Percentiles rank a stretch among this genome's conserved stretches.
These are phyloP conservation scores for Sarcophaga variegata DNA, from an alignment of 2,888 invertebrate species.

Conservation along the genomic window DNA sequence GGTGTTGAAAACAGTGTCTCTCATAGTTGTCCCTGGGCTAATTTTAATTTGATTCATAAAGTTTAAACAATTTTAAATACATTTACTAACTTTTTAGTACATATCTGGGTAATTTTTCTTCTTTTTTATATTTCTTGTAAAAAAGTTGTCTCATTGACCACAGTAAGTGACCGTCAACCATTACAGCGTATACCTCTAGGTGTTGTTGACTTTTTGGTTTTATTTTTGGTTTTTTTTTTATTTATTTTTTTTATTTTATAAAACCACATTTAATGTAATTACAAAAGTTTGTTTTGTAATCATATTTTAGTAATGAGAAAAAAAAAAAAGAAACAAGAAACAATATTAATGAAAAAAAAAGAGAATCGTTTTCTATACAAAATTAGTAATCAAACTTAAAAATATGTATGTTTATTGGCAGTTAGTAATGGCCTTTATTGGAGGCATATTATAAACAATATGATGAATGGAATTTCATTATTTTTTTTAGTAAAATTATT, in stretches of 20 bases:
- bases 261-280: slow-evolving; percentile 34
- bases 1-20: slow-evolving; percentile 2
- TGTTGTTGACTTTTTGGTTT: background rate
- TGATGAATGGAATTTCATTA: too few species aligned
- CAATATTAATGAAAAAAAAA: too few species aligned
- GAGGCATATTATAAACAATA: too few species aligned
- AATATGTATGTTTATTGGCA: too few species aligned
- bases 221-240: too few species aligned
- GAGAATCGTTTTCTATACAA: too few species aligned
- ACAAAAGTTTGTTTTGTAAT: slow-evolving; percentile 6
- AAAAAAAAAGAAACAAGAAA: background rate
- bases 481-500: too few species aligned
- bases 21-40: background rate
- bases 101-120: background rate
- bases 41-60: background rate
- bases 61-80: background rate
- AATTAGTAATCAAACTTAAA: too few species aligned
- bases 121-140: background rate
- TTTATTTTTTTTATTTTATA: background rate
- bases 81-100: background rate
- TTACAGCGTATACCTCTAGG: background rate
- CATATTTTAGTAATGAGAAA: background rate
- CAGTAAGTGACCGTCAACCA: background rate
- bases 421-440: too few species aligned
- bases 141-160: background rate